Conservation (phyloP, 2,113 vertebrate genomes). For the Phaethornis superciliosus region DNA sequence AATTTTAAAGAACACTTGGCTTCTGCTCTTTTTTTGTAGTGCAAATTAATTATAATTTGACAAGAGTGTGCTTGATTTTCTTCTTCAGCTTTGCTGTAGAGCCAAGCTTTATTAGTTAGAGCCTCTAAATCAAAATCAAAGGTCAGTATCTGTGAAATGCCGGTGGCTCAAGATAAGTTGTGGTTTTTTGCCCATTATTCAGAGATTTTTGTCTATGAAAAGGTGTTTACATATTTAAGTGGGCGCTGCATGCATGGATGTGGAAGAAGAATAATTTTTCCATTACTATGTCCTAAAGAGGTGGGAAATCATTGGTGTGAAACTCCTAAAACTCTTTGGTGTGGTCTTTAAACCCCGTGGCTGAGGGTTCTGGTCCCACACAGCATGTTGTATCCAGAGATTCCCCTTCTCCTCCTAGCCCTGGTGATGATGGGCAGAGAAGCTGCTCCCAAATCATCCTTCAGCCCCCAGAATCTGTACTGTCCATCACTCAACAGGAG, state of each 20-base stretch:
- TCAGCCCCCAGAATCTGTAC: not conserved
- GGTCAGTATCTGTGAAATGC: conserved; percentile 41
- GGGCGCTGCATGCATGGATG: not conserved
- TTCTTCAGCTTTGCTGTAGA: conserved; percentile 36
- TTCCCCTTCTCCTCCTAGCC: not conserved
- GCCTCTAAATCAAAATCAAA: conserved; percentile 57
- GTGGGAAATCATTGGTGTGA: not conserved
- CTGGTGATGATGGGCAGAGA: not conserved
- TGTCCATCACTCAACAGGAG: rapidly evolving
- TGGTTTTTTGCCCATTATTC: not conserved
- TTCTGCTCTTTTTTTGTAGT: conserved; percentile 48
- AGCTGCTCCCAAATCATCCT: not conserved
- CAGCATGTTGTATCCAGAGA: not conserved
- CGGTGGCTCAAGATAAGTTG: not conserved
- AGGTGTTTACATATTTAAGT: not conserved
- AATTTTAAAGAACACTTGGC: conserved; percentile 46
- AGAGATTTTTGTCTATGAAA: not conserved
- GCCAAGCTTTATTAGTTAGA: conserved; percentile 48
- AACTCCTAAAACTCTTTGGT: not conserved
- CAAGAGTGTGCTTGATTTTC: conserved; percentile 56
- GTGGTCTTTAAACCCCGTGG: rapidly evolving
- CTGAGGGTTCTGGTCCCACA: not conserved
- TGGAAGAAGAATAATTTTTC: not conserved
- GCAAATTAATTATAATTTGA: conserved; percentile 70
- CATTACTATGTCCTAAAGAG: not conserved